Conservation (phyloP, 1,140 invertebrate genomes). For the Pararge aegeria region DNA sequence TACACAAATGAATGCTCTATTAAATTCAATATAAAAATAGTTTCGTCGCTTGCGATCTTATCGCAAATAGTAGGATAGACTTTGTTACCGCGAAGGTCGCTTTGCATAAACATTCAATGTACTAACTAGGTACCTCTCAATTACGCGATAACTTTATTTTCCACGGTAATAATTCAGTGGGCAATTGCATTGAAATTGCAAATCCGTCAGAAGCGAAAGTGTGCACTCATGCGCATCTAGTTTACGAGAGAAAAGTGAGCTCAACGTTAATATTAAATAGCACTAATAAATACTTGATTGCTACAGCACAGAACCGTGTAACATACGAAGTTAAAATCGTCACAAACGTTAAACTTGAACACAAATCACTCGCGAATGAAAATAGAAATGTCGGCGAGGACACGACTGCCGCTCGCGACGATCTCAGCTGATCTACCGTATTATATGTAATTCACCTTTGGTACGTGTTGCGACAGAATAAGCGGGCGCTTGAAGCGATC, state of each 20-base stretch:
- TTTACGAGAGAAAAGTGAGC: slow-evolving; percentile 30
- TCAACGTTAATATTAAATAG: slow-evolving; percentile 13
- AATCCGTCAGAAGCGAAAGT: slow-evolving; percentile 45
- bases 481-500: slow-evolving; percentile 45
- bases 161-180: slow-evolving; percentile 7
- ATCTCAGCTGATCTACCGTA: slow-evolving; percentile 52
- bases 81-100: slow-evolving; percentile 23
- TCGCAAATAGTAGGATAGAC: slow-evolving; percentile 13
- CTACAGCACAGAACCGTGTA: neutral
- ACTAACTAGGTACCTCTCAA: slow-evolving; percentile 4
- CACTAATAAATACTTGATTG: slow-evolving; percentile 2
- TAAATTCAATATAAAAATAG: slow-evolving; percentile 6
- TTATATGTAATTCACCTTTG: slow-evolving; percentile 42
- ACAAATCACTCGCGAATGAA: slow-evolving; percentile 51
- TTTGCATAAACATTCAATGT: slow-evolving; percentile 13
- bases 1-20: neutral
- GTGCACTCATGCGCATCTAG: slow-evolving; percentile 59
- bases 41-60: slow-evolving; percentile 9
- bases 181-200: slow-evolving; percentile 23
- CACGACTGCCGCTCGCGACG: slow-evolving; percentile 45
- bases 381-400: slow-evolving; percentile 20
- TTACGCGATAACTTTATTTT: slow-evolving; percentile 20
- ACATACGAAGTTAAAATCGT: slow-evolving; percentile 28
- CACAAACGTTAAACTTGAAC: slow-evolving; percentile 32
- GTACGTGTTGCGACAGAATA: slow-evolving; percentile 25